Conservation (phyloP, 2,797 vertebrate genomes). For the Carapus acus region DNA sequence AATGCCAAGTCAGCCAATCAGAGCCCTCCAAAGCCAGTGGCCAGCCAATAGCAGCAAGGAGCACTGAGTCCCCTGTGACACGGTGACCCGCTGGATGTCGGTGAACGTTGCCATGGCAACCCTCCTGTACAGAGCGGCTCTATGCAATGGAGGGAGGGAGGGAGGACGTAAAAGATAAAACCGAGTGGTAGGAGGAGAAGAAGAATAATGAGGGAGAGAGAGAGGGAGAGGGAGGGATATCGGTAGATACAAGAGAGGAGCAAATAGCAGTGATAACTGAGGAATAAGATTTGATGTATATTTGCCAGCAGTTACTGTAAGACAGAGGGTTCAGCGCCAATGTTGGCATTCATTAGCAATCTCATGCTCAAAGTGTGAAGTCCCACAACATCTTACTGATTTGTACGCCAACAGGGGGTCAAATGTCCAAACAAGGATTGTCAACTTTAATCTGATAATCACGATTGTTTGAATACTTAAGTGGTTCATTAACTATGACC, state of each 20-base stretch:
- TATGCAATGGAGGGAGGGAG: slow-evolving; percentile 54
- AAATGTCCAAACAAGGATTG: too few relatives aligned
- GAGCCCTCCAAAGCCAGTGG: slow-evolving; percentile 18
- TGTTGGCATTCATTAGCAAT: too few relatives aligned
- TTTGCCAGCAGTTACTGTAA: too few relatives aligned
- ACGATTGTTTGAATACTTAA: too few relatives aligned
- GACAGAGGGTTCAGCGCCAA: too few relatives aligned
- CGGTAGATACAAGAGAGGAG: slow-evolving; percentile 42
- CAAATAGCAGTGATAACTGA: slow-evolving; percentile 25
- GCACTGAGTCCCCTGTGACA: slow-evolving; percentile 67
- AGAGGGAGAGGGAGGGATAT: slow-evolving; percentile 17
- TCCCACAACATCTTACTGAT: too few relatives aligned
- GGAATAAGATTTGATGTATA: too few relatives aligned
- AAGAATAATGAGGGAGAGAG: slow-evolving; percentile 4
- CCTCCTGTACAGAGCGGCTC: slow-evolving; percentile 66
- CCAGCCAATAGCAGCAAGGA: slow-evolving; percentile 62
- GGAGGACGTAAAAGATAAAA: slow-evolving; percentile 44
- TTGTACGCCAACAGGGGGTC: too few relatives aligned
- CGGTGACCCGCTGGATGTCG: slow-evolving; percentile 72
- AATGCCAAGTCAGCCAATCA: slow-evolving; percentile 69
- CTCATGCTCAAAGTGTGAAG: too few relatives aligned
- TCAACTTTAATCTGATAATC: too few relatives aligned
- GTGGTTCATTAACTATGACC: too few relatives aligned
- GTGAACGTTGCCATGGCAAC: slow-evolving; percentile 76
- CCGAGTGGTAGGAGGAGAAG: slow-evolving; percentile 14